Evolutionary conservation across 1,140 invertebrate genomes (phyloP).

Genomic region (Pararge aegeria): DNA sequence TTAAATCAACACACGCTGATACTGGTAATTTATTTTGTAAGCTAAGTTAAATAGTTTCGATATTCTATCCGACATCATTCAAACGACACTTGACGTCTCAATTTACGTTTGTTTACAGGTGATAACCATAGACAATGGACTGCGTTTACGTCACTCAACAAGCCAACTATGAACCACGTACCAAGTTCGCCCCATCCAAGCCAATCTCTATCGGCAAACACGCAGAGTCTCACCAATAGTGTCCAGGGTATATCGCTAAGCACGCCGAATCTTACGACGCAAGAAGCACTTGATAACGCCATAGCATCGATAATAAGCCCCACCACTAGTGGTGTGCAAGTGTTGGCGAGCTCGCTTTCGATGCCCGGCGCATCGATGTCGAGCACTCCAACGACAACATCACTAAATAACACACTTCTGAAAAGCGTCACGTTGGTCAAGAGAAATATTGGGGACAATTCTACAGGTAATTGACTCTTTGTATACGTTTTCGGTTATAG

Average conservation of each 20-base stretch:
- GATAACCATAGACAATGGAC: constrained; percentile 67
- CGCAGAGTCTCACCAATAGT: constrained; percentile 57
- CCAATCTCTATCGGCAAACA: constrained; percentile 35
- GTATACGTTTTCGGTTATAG: no score
- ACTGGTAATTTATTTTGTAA: constrained; percentile 42
- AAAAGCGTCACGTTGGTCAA: constrained; percentile 67
- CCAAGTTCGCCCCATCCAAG: constrained; percentile 51
- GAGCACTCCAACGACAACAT: constrained; percentile 34
- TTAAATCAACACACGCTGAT: constrained; percentile 89
- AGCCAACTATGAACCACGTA: constrained; percentile 44
- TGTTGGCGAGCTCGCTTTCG: constrained; percentile 57
- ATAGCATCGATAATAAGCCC: constrained; percentile 71
- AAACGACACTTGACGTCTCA: no score
- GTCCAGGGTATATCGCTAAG: constrained; percentile 64
- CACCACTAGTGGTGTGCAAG: constrained; percentile 51
- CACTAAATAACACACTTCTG: constrained; percentile 47
- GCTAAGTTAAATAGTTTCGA: background rate
- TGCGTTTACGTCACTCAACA: constrained; percentile 53
- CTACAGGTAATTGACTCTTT: constrained; percentile 40
- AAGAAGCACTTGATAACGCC: constrained; percentile 58
- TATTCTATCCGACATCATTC: no score
- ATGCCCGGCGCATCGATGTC: constrained; percentile 28
- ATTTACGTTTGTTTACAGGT: constrained; percentile 34
- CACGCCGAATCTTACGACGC: constrained; percentile 52
- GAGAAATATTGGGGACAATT: constrained; percentile 51